Conservation (phyloP, 1,140 invertebrate genomes). For the Lordiphosa mommai region DNA sequence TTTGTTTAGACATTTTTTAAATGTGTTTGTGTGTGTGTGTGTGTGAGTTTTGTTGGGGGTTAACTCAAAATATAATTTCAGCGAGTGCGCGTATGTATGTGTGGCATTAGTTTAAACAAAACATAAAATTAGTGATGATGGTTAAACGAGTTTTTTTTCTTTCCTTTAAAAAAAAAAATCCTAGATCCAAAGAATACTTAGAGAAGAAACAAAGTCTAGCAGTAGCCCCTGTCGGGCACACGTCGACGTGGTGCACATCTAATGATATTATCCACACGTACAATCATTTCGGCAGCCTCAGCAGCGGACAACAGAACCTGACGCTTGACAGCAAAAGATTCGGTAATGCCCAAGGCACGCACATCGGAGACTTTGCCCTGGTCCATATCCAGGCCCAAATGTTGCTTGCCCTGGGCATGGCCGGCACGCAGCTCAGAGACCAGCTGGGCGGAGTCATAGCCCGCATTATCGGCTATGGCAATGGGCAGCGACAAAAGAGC, state of each 20-base stretch:
- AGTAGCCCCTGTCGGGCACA: slow-evolving; percentile 91
- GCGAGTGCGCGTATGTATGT: slow-evolving; percentile 13
- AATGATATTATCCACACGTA: slow-evolving; percentile 98
- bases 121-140: slow-evolving; percentile 60
- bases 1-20: too few relatives aligned
- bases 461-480: slow-evolving; percentile 98
- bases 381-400: slow-evolving; percentile 96
- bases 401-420: slow-evolving; percentile 88
- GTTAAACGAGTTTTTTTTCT: slow-evolving; percentile 51
- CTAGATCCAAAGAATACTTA: slow-evolving; percentile 68
- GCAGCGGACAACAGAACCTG: slow-evolving; percentile 96
- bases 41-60: too few relatives aligned
- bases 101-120: slow-evolving; percentile 53
- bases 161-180: slow-evolving; percentile 52
- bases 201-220: slow-evolving; percentile 82
- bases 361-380: slow-evolving; percentile 92
- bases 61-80: slow-evolving; percentile 17
- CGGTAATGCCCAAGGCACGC: slow-evolving; percentile 94
- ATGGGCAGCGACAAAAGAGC: slow-evolving; percentile 94
- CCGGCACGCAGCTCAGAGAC: slow-evolving; percentile 93
- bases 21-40: too few relatives aligned
- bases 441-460: slow-evolving; percentile 97
- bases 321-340: slow-evolving; percentile 97
- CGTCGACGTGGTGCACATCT: slow-evolving; percentile 96
- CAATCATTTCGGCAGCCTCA: slow-evolving; percentile 99